Evolutionary conservation across 53 echinoderm and acorn worm species (phyloP), one percentile per base, ranked within the genome.

Genomic region (Temnopleurus reevesii): DNA sequence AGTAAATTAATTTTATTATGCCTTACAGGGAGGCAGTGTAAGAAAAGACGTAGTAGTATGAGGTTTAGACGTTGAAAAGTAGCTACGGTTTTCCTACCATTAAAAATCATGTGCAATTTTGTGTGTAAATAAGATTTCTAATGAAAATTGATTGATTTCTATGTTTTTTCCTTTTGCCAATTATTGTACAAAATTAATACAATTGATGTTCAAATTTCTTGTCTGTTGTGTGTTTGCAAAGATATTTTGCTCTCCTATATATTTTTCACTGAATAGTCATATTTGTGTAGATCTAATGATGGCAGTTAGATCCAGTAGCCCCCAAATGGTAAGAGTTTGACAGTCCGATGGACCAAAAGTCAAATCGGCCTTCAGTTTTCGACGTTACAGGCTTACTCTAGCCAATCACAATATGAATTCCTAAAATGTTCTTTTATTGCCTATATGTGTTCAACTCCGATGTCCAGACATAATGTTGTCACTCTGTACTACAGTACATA

Each of bases 41-140:
- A 71, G 19, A 8, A 21, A 21, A 71, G 38, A 21, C 1, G n/a
- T 71, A 41, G 41, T 17, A 8, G 26, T 71, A n/a, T n/a, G n/a
- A 66, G 71, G 13, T n/a, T 0, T 71, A 21, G 36, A 71, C 4
- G 30, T 33, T 63, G 17, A 41, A 23, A 56, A 56, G 10, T 71
- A 71, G 71, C 71, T 71, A 71, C 21, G 71, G 71, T 83, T 83
- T 83, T 83, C 55, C 55, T 86, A 59, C 61, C n/a, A n/a, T 60
- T 13, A 27, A 60, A 63, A 45, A 87, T 31, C 31, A 66, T 87
- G 88, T 87, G 88, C 88, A 87, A 87, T 87, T 87, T 63, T 71
- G 8, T 66, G 33, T 87, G 88, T 87, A 87, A 87, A 87, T 87
- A 87, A 87, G 65, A 87, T 87, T 87, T 87, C 35, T 53, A 66